A percentile compares a stretch with the other conserved stretches of the same genome.
phyloP scores from a whole-genome alignment of 2,888 invertebrate genomes.

The Drosophila kambysellisi region DNA sequence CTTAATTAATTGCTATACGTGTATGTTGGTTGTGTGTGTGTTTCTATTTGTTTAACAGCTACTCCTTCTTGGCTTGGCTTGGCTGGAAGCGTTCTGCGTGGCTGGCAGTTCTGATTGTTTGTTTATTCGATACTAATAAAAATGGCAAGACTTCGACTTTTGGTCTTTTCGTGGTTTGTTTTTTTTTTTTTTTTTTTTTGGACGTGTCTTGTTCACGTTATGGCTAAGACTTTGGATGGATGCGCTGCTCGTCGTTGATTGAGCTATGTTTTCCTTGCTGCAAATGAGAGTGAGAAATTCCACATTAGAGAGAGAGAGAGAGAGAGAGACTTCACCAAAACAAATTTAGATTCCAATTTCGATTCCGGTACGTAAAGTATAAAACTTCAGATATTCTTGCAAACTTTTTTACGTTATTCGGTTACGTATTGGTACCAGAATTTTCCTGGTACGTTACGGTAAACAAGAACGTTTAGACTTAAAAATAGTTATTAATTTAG shows the following conservation, averaged over 20 bases:
- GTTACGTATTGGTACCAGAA: neutral
- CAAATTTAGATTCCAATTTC: neutral
- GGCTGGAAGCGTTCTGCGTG: constrained; percentile 28
- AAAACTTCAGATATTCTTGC: neutral
- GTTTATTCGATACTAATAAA: constrained; percentile 54
- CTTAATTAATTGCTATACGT: constrained; percentile 40
- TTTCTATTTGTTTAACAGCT: constrained; percentile 1
- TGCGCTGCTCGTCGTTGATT: constrained; percentile 29
- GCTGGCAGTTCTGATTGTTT: constrained; percentile 64
- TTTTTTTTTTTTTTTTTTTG: constrained; percentile 12
- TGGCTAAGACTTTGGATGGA: constrained; percentile 65
- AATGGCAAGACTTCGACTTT: constrained; percentile 62
- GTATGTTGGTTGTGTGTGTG: constrained; percentile 1
- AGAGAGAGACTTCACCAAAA: neutral
- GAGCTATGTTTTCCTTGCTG: constrained; percentile 12
- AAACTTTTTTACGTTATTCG: neutral
- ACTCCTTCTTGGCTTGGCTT: constrained; percentile 12
- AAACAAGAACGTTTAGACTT: neutral
- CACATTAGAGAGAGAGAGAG: neutral
- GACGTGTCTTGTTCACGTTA: constrained; percentile 57
- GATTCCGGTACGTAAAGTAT: neutral
- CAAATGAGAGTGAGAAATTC: neutral
- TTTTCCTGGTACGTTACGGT: neutral
- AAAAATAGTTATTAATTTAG: neutral
- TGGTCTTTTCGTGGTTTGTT: neutral